These are phyloP conservation scores for Semnopithecus entellus DNA, from an alignment of 2,113 vertebrate species.

Conservation along the genomic window DNA sequence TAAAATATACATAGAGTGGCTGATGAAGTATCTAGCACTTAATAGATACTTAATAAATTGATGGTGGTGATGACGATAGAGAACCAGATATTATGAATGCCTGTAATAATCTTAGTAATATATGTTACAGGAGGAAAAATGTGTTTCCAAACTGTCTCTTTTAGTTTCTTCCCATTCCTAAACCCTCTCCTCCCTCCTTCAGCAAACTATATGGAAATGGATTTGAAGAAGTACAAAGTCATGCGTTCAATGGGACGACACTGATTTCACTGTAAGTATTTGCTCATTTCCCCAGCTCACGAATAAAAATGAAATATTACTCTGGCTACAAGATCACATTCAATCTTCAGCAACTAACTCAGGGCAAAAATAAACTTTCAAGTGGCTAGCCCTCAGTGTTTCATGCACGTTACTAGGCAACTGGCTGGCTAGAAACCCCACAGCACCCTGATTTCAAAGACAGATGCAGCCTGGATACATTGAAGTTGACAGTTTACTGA, in stretches of 20 bases:
- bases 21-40: neutral
- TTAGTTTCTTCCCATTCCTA: neutral
- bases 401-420: slow-evolving; percentile 74
- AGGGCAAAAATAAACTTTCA: slow-evolving; percentile 78
- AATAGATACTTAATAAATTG: neutral
- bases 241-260: slow-evolving; percentile 93
- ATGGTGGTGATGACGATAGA: neutral
- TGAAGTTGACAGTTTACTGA: slow-evolving; percentile 74
- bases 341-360: slow-evolving; percentile 71
- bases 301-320: slow-evolving; percentile 73
- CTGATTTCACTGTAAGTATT: slow-evolving; percentile 91
- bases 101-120: slow-evolving; percentile 23
- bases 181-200: slow-evolving; percentile 66
- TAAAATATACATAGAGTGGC: neutral
- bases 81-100: neutral
- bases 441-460: slow-evolving; percentile 75
- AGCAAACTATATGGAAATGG: slow-evolving; percentile 93
- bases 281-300: slow-evolving; percentile 57
- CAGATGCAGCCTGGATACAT: slow-evolving; percentile 42
- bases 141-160: slow-evolving; percentile 55
- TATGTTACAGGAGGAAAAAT: neutral
- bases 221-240: slow-evolving; percentile 91
- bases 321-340: slow-evolving; percentile 67
- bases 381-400: slow-evolving; percentile 71
- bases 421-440: slow-evolving; percentile 67